A percentile compares a stretch with the other conserved stretches of the same genome.
Conservation (phyloP, 1,140 invertebrate genomes). For the Aphaenogaster floridana region DNA sequence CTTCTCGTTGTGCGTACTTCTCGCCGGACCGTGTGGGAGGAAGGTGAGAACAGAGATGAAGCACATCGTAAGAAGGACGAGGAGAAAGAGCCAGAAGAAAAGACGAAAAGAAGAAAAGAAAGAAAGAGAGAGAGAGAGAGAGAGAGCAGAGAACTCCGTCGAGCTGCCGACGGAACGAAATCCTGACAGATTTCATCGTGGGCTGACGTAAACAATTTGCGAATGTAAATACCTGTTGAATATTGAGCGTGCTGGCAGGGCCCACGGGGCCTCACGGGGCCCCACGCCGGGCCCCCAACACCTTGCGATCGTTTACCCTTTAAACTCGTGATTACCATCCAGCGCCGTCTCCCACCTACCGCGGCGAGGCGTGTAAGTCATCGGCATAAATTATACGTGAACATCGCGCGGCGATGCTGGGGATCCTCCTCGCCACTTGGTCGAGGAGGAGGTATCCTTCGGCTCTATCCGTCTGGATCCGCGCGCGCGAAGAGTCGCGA, state of each 20-base stretch:
- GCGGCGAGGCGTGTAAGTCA: slow-evolving; percentile 75
- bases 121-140: background rate
- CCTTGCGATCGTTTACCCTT: slow-evolving; percentile 83
- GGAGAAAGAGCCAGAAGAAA: background rate
- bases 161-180: slow-evolving; percentile 80
- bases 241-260: slow-evolving; percentile 80
- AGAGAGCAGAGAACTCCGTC: slow-evolving; percentile 66
- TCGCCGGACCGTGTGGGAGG: slow-evolving; percentile 35
- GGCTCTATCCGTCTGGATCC: slow-evolving; percentile 52
- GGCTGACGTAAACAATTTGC: slow-evolving; percentile 86
- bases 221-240: slow-evolving; percentile 86
- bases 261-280: slow-evolving; percentile 77
- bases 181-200: slow-evolving; percentile 85
- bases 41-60: slow-evolving; percentile 50
- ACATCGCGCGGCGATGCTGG: slow-evolving; percentile 70
- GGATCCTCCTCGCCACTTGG: slow-evolving; percentile 44
- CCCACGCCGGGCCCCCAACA: slow-evolving; percentile 79
- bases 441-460: slow-evolving; percentile 26
- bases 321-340: slow-evolving; percentile 81
- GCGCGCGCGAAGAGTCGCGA: slow-evolving; percentile 48
- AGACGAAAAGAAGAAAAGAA: background rate
- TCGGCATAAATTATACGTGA: slow-evolving; percentile 81
- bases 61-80: background rate
- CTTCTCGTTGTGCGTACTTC: background rate
- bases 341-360: slow-evolving; percentile 70